Base-by-base conservation (phyloP, 2,797 vertebrate genomes). In the Thunnus albacares region DNA sequence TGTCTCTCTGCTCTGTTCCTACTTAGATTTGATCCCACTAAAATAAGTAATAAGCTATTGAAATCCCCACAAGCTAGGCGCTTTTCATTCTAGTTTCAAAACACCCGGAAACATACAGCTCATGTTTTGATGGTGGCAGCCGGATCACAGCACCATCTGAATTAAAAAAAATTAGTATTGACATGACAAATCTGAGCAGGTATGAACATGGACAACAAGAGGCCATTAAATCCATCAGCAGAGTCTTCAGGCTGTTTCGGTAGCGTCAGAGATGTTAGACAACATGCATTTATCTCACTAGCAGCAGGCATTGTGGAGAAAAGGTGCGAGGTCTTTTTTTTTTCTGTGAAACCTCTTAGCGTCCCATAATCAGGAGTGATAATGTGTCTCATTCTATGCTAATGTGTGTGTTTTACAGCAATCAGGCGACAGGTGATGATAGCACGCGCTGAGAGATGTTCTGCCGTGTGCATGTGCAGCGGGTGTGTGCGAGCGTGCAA, bases 341-440 rank as follows among this genome's bases (percentile, higher is more conserved):
- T 87, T 82, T 86, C 90, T 85, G 89, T 86, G 92, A 93, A 95
- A 93, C 93, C 94, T 95, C 94, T 94, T 93, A 94, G 93, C 85
- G 83, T 92, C 81, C 92, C 92, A 94, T 93, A 94, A 94, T 95
- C 93, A 94, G 93, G 91, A 93, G 93, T 93, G 93, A 94, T 95
- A 95, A 95, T 95, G 94, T 91, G 93, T 94, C 94, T 95, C 94
- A 94, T 94, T 94, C 94, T 93, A 93, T 93, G 92, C 94, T 95
- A 95, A 95, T 95, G 94, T 94, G 92, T 94, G 94, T 94, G 94
- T 95, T 95, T 95, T 95, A 95, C 94, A 94, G 94, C 93, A 95
- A 95, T 95, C 93, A 94, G 94, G 93, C 92, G 92, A 94, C 94
- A 94, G 94, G 93, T 94, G 94, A 93, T 94, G 94, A 94, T 93